These are phyloP conservation scores for Pycnonotus jocosus DNA, from an alignment of 2,113 vertebrate species.

Conservation along the genomic window DNA sequence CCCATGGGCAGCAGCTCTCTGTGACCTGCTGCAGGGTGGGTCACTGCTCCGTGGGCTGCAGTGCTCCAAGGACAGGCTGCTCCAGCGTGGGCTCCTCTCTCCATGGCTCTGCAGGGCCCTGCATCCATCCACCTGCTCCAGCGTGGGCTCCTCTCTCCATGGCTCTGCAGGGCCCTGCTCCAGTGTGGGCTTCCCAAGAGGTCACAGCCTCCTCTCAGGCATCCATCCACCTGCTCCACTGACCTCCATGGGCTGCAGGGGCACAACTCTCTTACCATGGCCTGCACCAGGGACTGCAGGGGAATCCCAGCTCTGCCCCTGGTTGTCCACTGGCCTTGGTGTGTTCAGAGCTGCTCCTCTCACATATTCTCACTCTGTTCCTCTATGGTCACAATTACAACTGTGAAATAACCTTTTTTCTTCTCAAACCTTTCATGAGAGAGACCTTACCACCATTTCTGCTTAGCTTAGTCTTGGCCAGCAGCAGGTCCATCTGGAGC, in stretches of 20 bases:
- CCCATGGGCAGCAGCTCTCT: not conserved
- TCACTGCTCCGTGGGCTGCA: not conserved
- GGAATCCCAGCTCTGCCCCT: not conserved
- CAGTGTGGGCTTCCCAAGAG: rapidly evolving
- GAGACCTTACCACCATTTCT: not conserved
- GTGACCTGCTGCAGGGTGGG: not conserved
- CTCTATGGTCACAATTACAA: not conserved
- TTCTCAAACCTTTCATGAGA: not conserved
- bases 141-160: too few relatives aligned
- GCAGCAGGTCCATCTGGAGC: not conserved
- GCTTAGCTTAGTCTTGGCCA: not conserved
- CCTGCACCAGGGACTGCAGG: not conserved
- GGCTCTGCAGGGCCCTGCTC: too few relatives aligned
- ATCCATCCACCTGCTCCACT: too few relatives aligned
- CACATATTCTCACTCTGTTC: not conserved
- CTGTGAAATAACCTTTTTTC: not conserved
- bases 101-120: not conserved
- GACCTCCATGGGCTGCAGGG: not conserved
- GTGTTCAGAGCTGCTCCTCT: not conserved
- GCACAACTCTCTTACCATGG: too few relatives aligned
- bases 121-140: too few relatives aligned
- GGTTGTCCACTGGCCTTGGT: not conserved
- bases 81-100: not conserved
- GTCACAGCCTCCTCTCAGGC: too few relatives aligned
- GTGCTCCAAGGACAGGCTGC: not conserved